Evolutionary conservation across 23 tunicate genomes (phyloP), one percentile per base, ranked within the genome.

Genomic region (Ascidia mentula): DNA sequence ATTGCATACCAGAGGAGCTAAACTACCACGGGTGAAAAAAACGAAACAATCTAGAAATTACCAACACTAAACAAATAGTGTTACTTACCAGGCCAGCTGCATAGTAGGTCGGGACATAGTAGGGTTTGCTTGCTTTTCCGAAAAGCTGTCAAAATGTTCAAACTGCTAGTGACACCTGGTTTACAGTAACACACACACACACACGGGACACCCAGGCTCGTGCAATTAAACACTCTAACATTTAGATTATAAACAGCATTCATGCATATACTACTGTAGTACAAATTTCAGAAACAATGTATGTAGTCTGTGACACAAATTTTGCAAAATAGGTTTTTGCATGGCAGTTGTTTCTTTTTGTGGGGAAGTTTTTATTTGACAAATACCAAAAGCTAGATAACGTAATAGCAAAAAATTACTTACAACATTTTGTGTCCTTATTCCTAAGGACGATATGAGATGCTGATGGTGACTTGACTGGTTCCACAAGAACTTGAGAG

Each of bases 51-150:
- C 12, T 42, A n/a, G n/a, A n/a, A n/a, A n/a, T n/a, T n/a, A 42
- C 15, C 53, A 9, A 42, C 53, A 42, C 15, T 42, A 9, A 42
- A 42, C 53, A 12, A 9, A 42, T 42, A 42, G 15, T 42, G 15
- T 0, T 7, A 89, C 95, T 89, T 59, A 89, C 95, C 95, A 89
- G 33, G 4, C 88, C 85, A 45, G 86, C 87, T 30, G 95, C 88
- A 84, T 84, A 81, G 71, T 87, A 89, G 31, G 80, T 79, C 22
- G 95, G 95, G 38, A 89, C 95, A 45, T 82, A 88, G 87, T 77
- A 82, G 34, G 87, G 88, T 17, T 85, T 72, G 31, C 70, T 73
- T 34, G 73, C 77, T 40, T 88, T 83, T 31, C 95, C 79, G 81
- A 89, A 89, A 53, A 84, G 87, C 95, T 89, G 88, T 60, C 33